Conservation (phyloP, 2,888 invertebrate genomes). For the Drosophila paranaensis region DNA sequence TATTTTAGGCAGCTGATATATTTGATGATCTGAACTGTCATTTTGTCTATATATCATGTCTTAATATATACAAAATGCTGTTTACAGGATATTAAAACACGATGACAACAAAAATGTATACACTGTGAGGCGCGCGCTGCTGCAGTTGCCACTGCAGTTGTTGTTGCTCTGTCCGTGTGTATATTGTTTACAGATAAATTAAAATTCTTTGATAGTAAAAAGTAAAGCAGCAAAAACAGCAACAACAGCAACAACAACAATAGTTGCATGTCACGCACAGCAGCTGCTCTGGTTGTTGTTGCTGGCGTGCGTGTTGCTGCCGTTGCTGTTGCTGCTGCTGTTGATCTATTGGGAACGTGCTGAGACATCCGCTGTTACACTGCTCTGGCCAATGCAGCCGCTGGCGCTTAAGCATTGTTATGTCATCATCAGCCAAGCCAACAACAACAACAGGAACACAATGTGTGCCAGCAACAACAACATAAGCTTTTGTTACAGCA, state of each 20-base stretch:
- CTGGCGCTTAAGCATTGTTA: conserved; percentile 78
- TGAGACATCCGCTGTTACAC: conserved; percentile 66
- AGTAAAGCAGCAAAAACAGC: conserved; percentile 37
- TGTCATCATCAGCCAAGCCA: conserved; percentile 75
- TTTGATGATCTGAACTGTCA: conserved; percentile 14
- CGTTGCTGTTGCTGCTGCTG: conserved; percentile 42
- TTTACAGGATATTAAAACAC: conserved; percentile 48
- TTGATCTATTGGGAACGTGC: conserved; percentile 78
- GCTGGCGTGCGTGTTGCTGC: conserved; percentile 42
- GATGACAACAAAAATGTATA: conserved; percentile 35
- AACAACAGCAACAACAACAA: conserved; percentile 38
- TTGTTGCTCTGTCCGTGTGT: conserved; percentile 13
- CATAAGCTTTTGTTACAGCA: conserved; percentile 47
- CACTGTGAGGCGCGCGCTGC: conserved; percentile 6
- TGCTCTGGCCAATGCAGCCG: conserved; percentile 67
- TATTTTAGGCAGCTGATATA: conserved; percentile 5
- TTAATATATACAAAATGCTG: conserved; percentile 19
- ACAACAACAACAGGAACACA: conserved; percentile 37
- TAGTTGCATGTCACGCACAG: conserved; percentile 59
- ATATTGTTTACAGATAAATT: conserved; percentile 76
- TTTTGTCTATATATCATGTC: conserved; percentile 3
- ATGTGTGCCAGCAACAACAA: conserved; percentile 56
- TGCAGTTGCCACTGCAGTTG: conserved; percentile 20
- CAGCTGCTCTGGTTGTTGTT: conserved; percentile 29
- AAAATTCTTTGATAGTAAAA: conserved; percentile 75